phyloP scores from a whole-genome alignment of 2,113 vertebrate genomes.

The Ochotona princeps region DNA sequence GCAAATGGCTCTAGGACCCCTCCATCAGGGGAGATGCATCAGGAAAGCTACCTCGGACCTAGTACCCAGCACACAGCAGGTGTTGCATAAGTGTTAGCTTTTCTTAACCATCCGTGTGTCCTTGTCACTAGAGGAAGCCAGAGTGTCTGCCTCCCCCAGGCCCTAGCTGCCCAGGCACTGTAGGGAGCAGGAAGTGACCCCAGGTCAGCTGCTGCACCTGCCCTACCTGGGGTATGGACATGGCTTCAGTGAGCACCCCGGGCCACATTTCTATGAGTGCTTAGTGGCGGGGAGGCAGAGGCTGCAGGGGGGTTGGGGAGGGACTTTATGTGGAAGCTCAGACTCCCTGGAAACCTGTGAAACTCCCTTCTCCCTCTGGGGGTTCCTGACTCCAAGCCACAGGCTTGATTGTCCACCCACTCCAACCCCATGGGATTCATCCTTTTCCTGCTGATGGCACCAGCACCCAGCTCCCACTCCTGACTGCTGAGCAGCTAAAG shows the following conservation, averaged over 20 bases:
- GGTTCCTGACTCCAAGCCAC: neutral
- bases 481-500: neutral
- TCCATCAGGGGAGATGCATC: conserved; percentile 61
- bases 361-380: neutral
- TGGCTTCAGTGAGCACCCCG: neutral
- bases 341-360: neutral
- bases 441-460: neutral
- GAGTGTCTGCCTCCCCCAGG: neutral
- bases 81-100: conserved; percentile 79
- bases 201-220: neutral
- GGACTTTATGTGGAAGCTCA: no score
- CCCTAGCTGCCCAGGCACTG: neutral
- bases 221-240: neutral
- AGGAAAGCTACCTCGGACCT: conserved; percentile 70
- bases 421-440: neutral
- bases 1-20: conserved; percentile 59
- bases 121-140: neutral
- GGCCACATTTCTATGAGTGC: no score
- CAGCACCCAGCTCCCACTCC: neutral
- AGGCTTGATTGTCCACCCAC: neutral
- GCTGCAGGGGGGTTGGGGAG: neutral
- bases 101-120: conserved; percentile 25
- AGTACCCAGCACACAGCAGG: conserved; percentile 76
- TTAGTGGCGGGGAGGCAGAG: neutral
- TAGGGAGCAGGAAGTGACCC: neutral